Base-by-base conservation (phyloP, 2,888 invertebrate genomes). In the Fragum fragum region DNA sequence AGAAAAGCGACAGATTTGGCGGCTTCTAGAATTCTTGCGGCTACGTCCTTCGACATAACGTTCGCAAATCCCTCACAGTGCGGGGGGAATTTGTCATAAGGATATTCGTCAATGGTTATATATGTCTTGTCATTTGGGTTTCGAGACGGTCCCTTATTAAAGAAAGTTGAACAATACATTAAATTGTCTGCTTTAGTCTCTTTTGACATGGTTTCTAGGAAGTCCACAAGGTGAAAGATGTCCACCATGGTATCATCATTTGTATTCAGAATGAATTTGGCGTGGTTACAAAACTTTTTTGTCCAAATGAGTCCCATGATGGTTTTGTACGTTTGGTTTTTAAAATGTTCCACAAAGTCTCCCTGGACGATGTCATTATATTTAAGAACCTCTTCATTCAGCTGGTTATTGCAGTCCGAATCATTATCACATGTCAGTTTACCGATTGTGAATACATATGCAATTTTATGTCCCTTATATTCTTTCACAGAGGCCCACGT, bases 201-300 rank as follows among this genome's bases (percentile, higher is more conserved):
- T 26, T 5, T 14, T 21, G n/a, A 23, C 52, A 26, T 59, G 39
- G 7, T 59, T 29, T 69, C 39, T 1, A 91, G 73, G 69, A 86
- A 88, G 21, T 83, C 76, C 36, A 96, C 94, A 85, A 95, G 95
- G 87, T 96, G 96, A 32, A 97, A 93, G 93, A 90, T 79, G 69
- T 94, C 92, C 21, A 94, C 90, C 76, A 93, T 90, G 2, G 91
- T 91, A 59, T 94, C 93, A 79, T 94, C 94, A 75, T 94, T 93
- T 0, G 90, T 86, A 81, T 92, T 93, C 26, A 94, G 82, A 14
- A 94, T 86, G 71, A 85, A 93, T 52, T 88, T 84, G 0, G 91
- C 93, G 23, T 89, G 77, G 7, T 78, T 86, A 79, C 94, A 94
- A 73, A 83, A 89, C 42, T 86, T 84, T 1, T 83, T 81, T 1